Evolutionary conservation across 2,797 vertebrate species (phyloP), one percentile per base, ranked within the genome.

Genomic region (Acanthurus leucopareius): DNA sequence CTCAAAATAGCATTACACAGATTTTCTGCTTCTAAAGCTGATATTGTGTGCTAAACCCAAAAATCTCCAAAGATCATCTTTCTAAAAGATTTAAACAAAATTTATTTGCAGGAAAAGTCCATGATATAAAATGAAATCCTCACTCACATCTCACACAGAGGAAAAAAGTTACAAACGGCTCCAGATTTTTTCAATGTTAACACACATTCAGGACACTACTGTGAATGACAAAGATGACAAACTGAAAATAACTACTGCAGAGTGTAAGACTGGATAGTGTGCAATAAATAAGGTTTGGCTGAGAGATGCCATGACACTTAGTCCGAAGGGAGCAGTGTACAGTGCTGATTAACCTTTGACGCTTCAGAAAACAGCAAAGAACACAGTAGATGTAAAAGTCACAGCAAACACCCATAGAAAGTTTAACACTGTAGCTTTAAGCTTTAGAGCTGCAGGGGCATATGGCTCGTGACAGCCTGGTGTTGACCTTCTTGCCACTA

Each of bases 391-490:
- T 11, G 22, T 32, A 32, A 32, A 80, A 85, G 74, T 75, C 69
- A 67, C 54, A 81, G 72, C 59, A 63, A 73, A 73, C 28, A 66
- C 61, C 48, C 16, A 69, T 53, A 62, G 20, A 84, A 76, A 63
- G 54, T 74, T 74, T 76, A 58, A 44, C 45, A 73, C 32, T 44
- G 53, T 71, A 58, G 73, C 75, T 85, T 53, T 59, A 40, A 67
- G 61, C 47, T 57, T 58, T 7, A 47, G 20, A 67, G 47, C 69
- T 52, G 51, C 2, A 22, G 78, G 69, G 77, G 75, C 52, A 73
- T 69, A 70, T 74, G 75, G 67, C 73, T 74, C 54, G 73, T 84
- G 87, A 86, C 84, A 91, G 75, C 84, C 63, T 77, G 77, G 42
- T 78, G 67, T 79, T 77, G 87, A 83, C 74, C 62, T 73, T 68